phyloP scores from a whole-genome alignment of 2,888 invertebrate genomes.

The Chrysomela aeneicollis region DNA sequence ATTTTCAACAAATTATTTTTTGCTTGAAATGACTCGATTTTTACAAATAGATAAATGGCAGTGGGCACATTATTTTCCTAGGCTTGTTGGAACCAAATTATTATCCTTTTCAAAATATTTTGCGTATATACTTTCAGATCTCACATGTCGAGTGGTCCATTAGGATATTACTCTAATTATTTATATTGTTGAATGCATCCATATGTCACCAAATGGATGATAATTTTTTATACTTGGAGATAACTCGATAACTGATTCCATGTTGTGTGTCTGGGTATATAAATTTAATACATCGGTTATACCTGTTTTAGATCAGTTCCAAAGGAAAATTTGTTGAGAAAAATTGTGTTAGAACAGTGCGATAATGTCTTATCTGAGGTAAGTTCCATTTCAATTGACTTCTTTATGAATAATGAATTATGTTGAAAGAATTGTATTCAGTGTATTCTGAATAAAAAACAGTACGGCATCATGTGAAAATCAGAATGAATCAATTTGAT shows the following conservation, averaged over 20 bases:
- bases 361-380: background rate
- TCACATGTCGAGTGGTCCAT: background rate
- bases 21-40: too few species aligned
- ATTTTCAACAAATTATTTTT: too few species aligned
- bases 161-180: background rate
- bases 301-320: slow-evolving; percentile 19
- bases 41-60: too few species aligned
- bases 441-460: too few species aligned
- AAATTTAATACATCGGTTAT: slow-evolving; percentile 7
- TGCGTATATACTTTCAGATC: background rate
- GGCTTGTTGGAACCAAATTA: too few species aligned
- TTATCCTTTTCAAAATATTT: too few species aligned
- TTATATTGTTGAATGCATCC: slow-evolving; percentile 6
- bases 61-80: too few species aligned
- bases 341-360: background rate
- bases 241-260: slow-evolving; percentile 22
- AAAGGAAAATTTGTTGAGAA: background rate
- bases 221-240: slow-evolving; percentile 24
- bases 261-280: slow-evolving; percentile 15
- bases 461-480: too few species aligned
- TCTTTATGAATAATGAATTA: too few species aligned
- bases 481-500: too few species aligned
- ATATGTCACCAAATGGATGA: slow-evolving; percentile 27
- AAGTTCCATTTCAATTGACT: background rate
- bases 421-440: too few species aligned